These are phyloP conservation scores for Rostratula benghalensis DNA, from an alignment of 2,113 vertebrate genomes.

Conservation along the genomic window DNA sequence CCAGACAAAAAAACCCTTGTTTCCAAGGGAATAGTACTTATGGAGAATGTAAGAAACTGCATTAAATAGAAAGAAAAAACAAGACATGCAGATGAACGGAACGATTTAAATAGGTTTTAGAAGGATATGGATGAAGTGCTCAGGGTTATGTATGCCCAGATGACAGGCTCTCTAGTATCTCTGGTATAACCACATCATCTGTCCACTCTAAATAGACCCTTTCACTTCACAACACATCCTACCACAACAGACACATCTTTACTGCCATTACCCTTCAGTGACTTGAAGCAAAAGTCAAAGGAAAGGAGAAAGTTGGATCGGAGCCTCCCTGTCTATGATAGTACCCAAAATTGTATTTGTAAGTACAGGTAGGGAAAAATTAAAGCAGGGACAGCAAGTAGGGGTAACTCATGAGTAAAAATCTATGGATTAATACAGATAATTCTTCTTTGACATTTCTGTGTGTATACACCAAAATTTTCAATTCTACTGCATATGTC, in stretches of 20 bases:
- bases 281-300: background rate
- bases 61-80: background rate
- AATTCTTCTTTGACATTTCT: background rate
- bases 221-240: background rate
- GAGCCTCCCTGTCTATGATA: background rate
- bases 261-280: background rate
- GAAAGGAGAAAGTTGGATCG: background rate
- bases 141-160: background rate
- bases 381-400: background rate
- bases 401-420: background rate
- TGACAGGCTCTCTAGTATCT: background rate
- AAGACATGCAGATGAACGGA: background rate
- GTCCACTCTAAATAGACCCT: background rate
- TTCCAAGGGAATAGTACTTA: background rate
- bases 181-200: background rate
- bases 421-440: background rate
- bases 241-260: background rate
- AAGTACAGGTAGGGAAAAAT: background rate
- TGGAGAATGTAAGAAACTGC: background rate
- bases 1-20: background rate
- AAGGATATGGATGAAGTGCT: background rate
- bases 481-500: background rate
- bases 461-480: background rate
- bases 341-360: background rate
- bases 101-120: background rate